Conservation (phyloP, 1,140 invertebrate species). For the Coptotermes formosanus region DNA sequence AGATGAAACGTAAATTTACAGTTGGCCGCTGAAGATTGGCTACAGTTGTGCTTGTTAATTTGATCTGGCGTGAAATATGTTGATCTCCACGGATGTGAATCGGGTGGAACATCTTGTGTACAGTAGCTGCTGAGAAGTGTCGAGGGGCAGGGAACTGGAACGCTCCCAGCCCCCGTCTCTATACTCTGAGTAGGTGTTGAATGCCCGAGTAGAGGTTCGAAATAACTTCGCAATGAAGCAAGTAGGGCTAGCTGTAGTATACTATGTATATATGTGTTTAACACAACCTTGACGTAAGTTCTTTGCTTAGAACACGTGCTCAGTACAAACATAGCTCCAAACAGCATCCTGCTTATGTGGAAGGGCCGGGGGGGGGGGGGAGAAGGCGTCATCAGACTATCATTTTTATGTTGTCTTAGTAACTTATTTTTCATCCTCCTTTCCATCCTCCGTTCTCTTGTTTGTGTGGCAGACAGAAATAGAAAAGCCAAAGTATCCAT, state of each 20-base stretch:
- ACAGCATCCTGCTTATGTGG: neutral
- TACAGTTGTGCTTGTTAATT: no score
- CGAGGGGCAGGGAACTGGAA: neutral
- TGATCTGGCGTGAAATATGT: no score
- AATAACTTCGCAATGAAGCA: slow-evolving; percentile 19
- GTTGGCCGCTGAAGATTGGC: no score
- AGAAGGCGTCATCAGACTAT: neutral
- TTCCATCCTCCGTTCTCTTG: neutral
- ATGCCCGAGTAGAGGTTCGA: neutral
- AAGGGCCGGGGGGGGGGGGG: neutral
- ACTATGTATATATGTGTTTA: slow-evolving; percentile 1
- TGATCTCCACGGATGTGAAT: neutral
- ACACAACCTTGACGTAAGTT: slow-evolving; percentile 11
- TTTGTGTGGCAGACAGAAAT: neutral
- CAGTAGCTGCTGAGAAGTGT: neutral
- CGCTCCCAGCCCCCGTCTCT: neutral
- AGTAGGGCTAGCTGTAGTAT: neutral
- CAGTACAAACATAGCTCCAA: slow-evolving; percentile 4
- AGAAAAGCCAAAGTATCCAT: neutral
- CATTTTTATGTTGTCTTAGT: neutral
- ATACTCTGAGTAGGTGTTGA: neutral
- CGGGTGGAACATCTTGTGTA: neutral
- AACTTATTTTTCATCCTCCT: neutral
- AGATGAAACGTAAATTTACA: no score
- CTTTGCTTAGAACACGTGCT: neutral